phyloP scores from a whole-genome alignment of 2,113 vertebrate genomes.

The Ctenodactylus gundi region DNA sequence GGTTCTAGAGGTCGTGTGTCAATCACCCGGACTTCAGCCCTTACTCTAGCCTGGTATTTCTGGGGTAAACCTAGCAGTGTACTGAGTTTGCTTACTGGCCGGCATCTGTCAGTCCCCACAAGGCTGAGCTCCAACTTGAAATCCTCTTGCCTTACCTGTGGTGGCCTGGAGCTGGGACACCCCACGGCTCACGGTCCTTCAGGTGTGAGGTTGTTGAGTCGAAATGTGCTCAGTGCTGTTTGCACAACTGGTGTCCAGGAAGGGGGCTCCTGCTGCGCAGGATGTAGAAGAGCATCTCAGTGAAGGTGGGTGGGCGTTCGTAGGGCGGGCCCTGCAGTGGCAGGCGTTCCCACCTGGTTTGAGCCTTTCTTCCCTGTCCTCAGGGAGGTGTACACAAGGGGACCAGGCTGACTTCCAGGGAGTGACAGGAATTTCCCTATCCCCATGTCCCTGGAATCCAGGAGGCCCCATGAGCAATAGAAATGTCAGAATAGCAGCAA shows the following conservation, averaged over 20 bases:
- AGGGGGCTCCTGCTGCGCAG: not conserved
- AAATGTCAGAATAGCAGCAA: not conserved
- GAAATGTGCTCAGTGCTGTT: not conserved
- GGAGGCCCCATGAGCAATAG: accelerated
- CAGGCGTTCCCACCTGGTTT: not conserved
- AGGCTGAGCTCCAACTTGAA: no score
- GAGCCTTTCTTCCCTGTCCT: no score
- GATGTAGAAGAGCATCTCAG: not conserved
- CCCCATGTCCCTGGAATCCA: not conserved
- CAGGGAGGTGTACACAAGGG: no score
- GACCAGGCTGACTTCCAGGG: not conserved
- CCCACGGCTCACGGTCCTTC: not conserved
- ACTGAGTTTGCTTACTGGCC: not conserved
- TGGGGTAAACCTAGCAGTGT: not conserved
- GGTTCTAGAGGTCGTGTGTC: no score
- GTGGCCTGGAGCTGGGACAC: not conserved
- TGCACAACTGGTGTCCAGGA: not conserved
- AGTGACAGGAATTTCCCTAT: no score
- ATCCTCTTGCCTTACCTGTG: no score
- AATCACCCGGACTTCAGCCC: not conserved
- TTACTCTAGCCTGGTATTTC: not conserved
- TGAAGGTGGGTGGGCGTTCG: not conserved
- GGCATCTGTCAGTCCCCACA: not conserved
- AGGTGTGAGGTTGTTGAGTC: not conserved
- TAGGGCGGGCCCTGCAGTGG: not conserved